Base-by-base conservation (phyloP, 1,140 invertebrate species). In the Danaus melanippus region DNA sequence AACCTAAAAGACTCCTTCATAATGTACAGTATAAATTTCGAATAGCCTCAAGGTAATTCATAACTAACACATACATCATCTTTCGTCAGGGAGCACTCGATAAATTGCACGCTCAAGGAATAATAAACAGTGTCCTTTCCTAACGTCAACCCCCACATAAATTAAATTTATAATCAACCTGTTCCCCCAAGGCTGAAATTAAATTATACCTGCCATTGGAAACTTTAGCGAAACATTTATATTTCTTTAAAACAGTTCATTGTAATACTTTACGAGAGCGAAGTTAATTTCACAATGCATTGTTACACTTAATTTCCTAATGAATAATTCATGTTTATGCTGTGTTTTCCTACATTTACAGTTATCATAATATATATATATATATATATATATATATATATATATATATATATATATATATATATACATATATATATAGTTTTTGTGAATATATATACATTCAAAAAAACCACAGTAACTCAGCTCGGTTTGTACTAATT, bases 151-250 rank as follows among this genome's bases (percentile, higher is more conserved):
- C 67, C 65, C 67, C 69, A 75, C 71, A 82, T 79, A 83, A 83
- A 83, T 83, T 83, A 74, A 79, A 83, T 83, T 79, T 80, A 80
- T 79, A 83, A 80, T 83, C 76, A 80, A 79, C 72, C 69, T 62
- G 53, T 62, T 64, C 59, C 61, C 75, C 71, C 69, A 47, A 60
- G 69, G 76, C 78, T 73, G 64, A 79, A 80, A 79, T 80, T 74
- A 76, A 80, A 79, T 80, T 83, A 76, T 75, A 79, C 76, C 69
- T 74, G 74, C 66, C 67, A 69, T 57, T 67, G 66, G 67, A 57
- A 70, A 71, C 72, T 74, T 76, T 55, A 64, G 53, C 62, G 67
- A 77, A 72, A 78, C 67, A 76, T 78, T 81, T 76, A 77, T 64
- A 71, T 74, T 78, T 71, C 60, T 50, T 61, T 71, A 32, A 32